Base-by-base conservation (phyloP, 1,140 invertebrate genomes). In the Phthorimaea operculella region DNA sequence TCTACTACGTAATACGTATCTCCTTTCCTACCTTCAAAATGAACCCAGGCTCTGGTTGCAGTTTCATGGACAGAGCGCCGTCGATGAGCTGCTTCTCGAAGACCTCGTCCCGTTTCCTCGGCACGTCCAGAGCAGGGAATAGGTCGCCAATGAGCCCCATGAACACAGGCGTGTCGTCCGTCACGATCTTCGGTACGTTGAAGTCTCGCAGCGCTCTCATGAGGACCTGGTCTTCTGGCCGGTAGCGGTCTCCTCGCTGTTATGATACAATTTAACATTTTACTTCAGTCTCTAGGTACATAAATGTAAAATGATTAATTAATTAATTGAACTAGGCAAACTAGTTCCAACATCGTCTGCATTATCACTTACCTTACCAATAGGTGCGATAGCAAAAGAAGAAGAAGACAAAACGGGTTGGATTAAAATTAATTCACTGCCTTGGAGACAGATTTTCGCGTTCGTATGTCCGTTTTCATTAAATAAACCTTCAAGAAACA, bases 41-140 rank as follows among this genome's bases (percentile, higher is more conserved):
- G 72, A 98, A 98, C 55, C 91, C 93, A 61, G 97, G 94, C 76
- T 98, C 96, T 0, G 96, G 94, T 78, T 98, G 96, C 8, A 98
- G 85, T 70, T 93, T 94, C 64, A 97, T 87, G 68, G 96, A 94
- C 9, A 92, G 57, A 1, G 94, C 90, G 1, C 94, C 94, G 45
- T 91, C 88, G 64, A 90, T 89, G 42, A 96, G 89, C 33, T 89
- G 85, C 67, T 91, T 91, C 75, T 98, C 96, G 85, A 98, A 96
- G 18, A 95, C 93, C 0, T 90, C 63, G 81, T 96, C 92, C 55
- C 92, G 85, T 74, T 93, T 93, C 56, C 95, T 87, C 0, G 95
- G 95, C 7, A 97, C 94, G 80, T 97, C 94, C 1, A 98, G 84
- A 0, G 94, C 91, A 0, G 95, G 95, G 83, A 97, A 97, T 34